Conservation (phyloP, 1,140 invertebrate species). For the Drosophila ironensis region DNA sequence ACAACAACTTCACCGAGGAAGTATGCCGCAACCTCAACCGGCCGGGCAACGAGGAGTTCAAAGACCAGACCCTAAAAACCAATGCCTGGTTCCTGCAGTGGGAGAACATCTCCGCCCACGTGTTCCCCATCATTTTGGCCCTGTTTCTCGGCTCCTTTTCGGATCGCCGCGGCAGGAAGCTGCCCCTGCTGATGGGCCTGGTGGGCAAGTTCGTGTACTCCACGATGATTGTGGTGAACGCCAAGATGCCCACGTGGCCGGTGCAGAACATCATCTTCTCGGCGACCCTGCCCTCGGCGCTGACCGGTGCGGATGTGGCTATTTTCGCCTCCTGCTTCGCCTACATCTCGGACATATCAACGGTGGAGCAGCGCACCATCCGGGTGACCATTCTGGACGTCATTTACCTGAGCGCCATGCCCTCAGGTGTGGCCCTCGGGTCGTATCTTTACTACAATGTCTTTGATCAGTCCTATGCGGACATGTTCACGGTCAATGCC, state of each 20-base stretch:
- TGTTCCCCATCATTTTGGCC: constrained; percentile 88
- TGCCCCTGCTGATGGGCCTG: constrained; percentile 87
- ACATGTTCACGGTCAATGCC: constrained; percentile 88
- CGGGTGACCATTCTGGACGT: constrained; percentile 89
- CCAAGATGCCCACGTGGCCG: constrained; percentile 86
- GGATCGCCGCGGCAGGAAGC: constrained; percentile 85
- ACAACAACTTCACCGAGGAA: constrained; percentile 86
- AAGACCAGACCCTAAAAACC: constrained; percentile 86
- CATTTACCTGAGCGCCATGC: constrained; percentile 89
- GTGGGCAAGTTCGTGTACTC: constrained; percentile 89
- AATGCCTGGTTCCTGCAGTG: constrained; percentile 89
- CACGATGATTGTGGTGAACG: constrained; percentile 87
- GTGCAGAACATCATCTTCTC: constrained; percentile 88
- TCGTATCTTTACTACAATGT: constrained; percentile 84
- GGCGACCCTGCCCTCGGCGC: constrained; percentile 87
- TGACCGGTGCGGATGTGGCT: constrained; percentile 88
- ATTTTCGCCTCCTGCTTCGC: constrained; percentile 89
- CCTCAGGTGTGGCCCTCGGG: constrained; percentile 87
- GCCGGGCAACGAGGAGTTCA: constrained; percentile 83
- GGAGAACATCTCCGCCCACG: constrained; percentile 87
- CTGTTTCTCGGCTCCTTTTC: constrained; percentile 90
- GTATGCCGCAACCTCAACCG: constrained; percentile 85
- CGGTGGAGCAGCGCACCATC: constrained; percentile 85
- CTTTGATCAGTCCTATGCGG: constrained; percentile 85
- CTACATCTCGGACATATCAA: constrained; percentile 88